Evolutionary conservation across 1,140 invertebrate genomes (phyloP).

Genomic region (Propsilocerus akamusi): DNA sequence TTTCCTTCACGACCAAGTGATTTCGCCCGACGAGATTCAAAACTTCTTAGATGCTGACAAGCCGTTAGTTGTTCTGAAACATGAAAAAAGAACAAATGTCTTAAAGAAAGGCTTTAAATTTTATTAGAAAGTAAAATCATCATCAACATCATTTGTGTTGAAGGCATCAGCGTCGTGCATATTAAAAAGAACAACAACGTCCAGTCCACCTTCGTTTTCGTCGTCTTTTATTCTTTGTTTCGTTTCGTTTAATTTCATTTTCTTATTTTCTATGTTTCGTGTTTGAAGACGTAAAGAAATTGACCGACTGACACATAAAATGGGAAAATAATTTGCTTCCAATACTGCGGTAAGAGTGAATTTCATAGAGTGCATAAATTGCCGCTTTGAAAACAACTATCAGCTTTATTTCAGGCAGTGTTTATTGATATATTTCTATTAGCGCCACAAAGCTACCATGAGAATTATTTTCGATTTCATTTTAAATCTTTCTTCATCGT

Average conservation of each 20-base stretch:
- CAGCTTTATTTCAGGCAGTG: not conserved
- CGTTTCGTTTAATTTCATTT: not conserved
- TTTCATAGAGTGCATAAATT: not conserved
- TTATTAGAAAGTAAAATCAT: not conserved
- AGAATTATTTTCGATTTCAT: not conserved
- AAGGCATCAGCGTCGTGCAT: not conserved
- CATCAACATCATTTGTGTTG: not conserved
- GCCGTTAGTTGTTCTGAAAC: constrained; percentile 30
- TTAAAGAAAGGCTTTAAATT: not conserved
- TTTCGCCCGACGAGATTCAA: constrained; percentile 39
- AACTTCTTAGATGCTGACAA: constrained; percentile 43
- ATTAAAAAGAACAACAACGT: too few relatives aligned
- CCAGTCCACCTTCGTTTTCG: not conserved
- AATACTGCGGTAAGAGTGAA: not conserved
- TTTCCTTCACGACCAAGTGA: constrained; percentile 30
- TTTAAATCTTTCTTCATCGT: not conserved
- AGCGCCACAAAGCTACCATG: too few relatives aligned
- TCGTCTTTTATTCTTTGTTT: not conserved
- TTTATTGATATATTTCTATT: constrained; percentile 3
- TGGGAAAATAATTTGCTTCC: not conserved
- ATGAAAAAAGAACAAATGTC: constrained; percentile 6
- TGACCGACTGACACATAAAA: constrained; percentile 3
- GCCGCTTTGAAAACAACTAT: not conserved
- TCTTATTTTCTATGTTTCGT: not conserved
- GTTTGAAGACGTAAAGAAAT: not conserved